Conservation (phyloP, 2,888 invertebrate species). For the Parascotia fuliginaria region DNA sequence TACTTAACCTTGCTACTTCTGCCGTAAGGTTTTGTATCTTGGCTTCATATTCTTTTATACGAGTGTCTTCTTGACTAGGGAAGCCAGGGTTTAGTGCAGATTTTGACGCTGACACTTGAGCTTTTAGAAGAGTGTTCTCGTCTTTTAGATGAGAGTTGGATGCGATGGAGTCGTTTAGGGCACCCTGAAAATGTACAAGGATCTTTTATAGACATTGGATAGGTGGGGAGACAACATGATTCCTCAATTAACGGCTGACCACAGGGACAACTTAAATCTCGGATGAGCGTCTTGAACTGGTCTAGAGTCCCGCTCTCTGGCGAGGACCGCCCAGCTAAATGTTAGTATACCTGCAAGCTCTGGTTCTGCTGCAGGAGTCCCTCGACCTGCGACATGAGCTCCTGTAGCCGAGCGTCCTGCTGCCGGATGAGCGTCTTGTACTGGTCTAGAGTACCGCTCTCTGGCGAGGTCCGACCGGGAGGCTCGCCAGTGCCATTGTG, state of each 20-base stretch:
- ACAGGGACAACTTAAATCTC: no score
- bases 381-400: conserved; percentile 79
- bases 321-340: no score
- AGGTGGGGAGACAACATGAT: no score
- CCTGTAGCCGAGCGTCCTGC: conserved; percentile 89
- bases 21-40: conserved; percentile 46
- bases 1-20: conserved; percentile 49
- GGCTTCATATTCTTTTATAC: conserved; percentile 35
- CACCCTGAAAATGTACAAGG: conserved; percentile 48
- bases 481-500: conserved; percentile 50
- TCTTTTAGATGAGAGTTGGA: conserved; percentile 92
- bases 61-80: conserved; percentile 19
- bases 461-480: conserved; percentile 44
- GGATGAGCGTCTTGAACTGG: no score
- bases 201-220: no score
- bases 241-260: no score
- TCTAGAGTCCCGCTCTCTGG: no score
- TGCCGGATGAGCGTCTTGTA: conserved; percentile 96
- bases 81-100: conserved; percentile 16
- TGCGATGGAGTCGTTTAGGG: conserved; percentile 88
- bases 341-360: conserved; percentile 78
- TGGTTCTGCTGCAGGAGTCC: conserved; percentile 68
- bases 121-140: conserved; percentile 94
- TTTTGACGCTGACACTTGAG: conserved; percentile 85
- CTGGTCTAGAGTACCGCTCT: conserved; percentile 87